These are phyloP conservation scores for Corvus hawaiiensis DNA, from an alignment of 2,113 vertebrate species.

Conservation along the genomic window DNA sequence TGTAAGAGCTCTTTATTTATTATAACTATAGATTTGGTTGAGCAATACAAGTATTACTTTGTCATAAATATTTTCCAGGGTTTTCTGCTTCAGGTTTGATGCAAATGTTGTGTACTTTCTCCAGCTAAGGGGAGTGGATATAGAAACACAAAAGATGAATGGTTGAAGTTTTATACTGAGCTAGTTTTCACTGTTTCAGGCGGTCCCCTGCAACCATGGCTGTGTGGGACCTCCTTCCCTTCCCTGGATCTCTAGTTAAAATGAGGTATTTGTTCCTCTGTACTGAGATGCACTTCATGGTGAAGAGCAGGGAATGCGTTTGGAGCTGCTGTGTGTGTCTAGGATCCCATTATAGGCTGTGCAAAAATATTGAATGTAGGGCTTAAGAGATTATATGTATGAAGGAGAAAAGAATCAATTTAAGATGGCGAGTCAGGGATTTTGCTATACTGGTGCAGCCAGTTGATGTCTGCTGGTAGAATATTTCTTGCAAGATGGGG, in stretches of 20 bases:
- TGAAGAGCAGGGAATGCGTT: background rate
- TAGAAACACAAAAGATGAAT: background rate
- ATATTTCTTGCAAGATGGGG: background rate
- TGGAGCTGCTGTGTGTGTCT: background rate
- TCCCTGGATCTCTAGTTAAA: background rate
- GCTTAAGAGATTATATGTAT: background rate
- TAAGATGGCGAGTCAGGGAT: background rate
- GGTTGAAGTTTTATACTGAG: background rate
- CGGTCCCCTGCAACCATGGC: background rate
- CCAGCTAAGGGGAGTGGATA: background rate
- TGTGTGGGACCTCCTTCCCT: background rate
- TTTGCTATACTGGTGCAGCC: background rate
- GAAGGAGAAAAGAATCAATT: conserved; percentile 6
- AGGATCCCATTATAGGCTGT: background rate
- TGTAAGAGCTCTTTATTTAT: background rate
- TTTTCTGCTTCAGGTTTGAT: background rate
- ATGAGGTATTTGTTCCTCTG: background rate
- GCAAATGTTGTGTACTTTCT: background rate
- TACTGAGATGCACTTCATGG: background rate
- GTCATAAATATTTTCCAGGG: background rate
- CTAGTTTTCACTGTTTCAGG: background rate
- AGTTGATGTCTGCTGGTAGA: background rate
- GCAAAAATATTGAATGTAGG: background rate
- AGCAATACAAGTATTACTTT: background rate
- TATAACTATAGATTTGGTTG: background rate